Conservation (phyloP, 2,797 vertebrate genomes). For the Clarias fuscus region DNA sequence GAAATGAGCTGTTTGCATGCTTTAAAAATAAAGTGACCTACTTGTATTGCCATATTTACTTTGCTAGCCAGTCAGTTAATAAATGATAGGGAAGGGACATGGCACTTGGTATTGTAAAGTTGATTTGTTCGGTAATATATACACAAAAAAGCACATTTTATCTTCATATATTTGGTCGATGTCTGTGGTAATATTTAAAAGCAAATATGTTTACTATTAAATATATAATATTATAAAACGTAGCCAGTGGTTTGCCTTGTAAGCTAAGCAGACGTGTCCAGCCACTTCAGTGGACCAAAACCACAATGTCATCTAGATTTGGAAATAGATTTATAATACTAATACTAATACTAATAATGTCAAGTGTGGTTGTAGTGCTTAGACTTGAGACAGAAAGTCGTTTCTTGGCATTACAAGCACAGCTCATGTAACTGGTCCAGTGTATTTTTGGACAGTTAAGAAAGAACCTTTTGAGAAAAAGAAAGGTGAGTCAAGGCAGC, state of each 20-base stretch:
- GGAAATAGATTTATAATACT: not conserved
- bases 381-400: not conserved
- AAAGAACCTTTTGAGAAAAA: conserved; percentile 17
- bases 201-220: not conserved
- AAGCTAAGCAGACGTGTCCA: not conserved
- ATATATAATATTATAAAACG: not conserved
- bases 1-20: not conserved
- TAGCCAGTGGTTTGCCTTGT: not conserved
- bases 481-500: conserved; percentile 11
- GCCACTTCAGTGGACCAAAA: not conserved
- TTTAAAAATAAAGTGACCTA: not conserved
- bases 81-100: not conserved
- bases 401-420: not conserved
- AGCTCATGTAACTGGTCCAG: conserved; percentile 1
- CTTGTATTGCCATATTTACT: not conserved
- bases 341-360: not conserved
- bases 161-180: not conserved
- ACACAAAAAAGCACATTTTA: not conserved
- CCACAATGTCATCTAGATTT: not conserved
- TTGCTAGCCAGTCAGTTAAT: not conserved
- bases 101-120: not conserved
- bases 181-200: not conserved
- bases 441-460: not conserved
- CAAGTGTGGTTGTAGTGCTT: not conserved
- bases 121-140: not conserved